Conservation (phyloP, 1,140 invertebrate species). For the Condylostylus longicornis region DNA sequence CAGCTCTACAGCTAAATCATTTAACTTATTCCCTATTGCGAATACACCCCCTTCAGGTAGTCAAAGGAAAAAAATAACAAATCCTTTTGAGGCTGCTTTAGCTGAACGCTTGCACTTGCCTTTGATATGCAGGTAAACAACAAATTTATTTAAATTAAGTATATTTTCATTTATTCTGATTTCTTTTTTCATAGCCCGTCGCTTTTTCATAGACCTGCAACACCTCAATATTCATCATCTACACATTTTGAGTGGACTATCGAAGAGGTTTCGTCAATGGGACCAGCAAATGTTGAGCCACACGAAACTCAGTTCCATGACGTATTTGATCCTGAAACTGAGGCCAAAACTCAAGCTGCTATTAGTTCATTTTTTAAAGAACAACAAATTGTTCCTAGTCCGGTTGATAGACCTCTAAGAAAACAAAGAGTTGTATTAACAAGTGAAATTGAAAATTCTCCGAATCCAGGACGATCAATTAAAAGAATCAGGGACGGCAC, state of each 20-base stretch:
- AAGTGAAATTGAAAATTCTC: slow-evolving; percentile 17
- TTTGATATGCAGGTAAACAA: slow-evolving; percentile 24
- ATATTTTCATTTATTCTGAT: not conserved
- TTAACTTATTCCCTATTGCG: too few species aligned
- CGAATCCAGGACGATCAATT: slow-evolving; percentile 12
- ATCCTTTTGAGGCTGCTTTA: slow-evolving; percentile 25
- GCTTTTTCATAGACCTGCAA: slow-evolving; percentile 20
- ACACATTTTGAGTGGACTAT: slow-evolving; percentile 38
- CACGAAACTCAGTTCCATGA: slow-evolving; percentile 35
- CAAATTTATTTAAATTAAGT: not conserved
- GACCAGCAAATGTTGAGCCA: slow-evolving; percentile 39
- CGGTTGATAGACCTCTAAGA: slow-evolving; percentile 27
- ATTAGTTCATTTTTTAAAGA: slow-evolving; percentile 38
- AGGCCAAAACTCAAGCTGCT: slow-evolving; percentile 36
- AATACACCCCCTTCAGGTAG: too few species aligned
- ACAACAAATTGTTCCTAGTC: slow-evolving; percentile 38
- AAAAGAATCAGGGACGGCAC: slow-evolving; percentile 18
- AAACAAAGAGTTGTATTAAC: slow-evolving; percentile 25
- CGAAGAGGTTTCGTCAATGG: slow-evolving; percentile 36
- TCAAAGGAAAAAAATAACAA: slow-evolving; percentile 22
- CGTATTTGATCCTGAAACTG: slow-evolving; percentile 35
- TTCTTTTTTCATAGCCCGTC: slow-evolving; percentile 18
- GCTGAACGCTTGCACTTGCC: slow-evolving; percentile 27
- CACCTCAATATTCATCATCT: slow-evolving; percentile 28
- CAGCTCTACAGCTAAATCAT: too few species aligned